Evolutionary conservation across 1,140 invertebrate species (phyloP), one percentile per base, ranked within the genome.

Genomic region (Drosophila punjabiensis): DNA sequence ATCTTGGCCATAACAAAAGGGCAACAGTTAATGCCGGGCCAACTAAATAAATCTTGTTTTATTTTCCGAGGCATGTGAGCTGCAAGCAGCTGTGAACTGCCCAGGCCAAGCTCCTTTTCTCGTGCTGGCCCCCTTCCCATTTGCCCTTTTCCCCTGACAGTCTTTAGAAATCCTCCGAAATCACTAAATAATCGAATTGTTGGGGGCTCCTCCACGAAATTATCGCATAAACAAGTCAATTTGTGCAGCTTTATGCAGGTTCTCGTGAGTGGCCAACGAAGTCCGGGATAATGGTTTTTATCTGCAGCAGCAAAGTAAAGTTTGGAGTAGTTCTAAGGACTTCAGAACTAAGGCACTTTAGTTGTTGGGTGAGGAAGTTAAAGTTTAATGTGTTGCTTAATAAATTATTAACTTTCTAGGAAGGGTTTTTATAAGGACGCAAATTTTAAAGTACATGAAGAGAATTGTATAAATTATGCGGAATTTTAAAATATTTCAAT

Each of bases 1-100:
- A 66, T 68, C 56, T 66, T 79, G 68, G 74, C 58, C 78, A 89
- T 70, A 86, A 78, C 76, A 78, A 78, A 85, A 86, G 79, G 85
- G 85, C 85, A 89, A 90, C 85, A 90, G 86, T 90, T 90, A 90
- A 90, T 86, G 86, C 79, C 63, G 79, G 75, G 75, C 68, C 86
- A 86, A 86, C 86, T 91, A 91, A 90, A 90, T 90, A 90, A 90
- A 90, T 90, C 82, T 90, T 80, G 73, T 80, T 90, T 90, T 86
- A 90, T 86, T 90, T 85, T 79, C 68, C 86, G 39, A 77, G 61
- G 61, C 78, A 62, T 43, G 68, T 62, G 71, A 68, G 61, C 62
- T 79, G 60, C 39, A 81, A 70, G 58, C 61, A 60, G 61, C 75
- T 76, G 68, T 61, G 60, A 35, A 18, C 47, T 64, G 60, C 55